Base-by-base conservation (phyloP, 2,888 invertebrate species). In the Xestia rhomboidea region DNA sequence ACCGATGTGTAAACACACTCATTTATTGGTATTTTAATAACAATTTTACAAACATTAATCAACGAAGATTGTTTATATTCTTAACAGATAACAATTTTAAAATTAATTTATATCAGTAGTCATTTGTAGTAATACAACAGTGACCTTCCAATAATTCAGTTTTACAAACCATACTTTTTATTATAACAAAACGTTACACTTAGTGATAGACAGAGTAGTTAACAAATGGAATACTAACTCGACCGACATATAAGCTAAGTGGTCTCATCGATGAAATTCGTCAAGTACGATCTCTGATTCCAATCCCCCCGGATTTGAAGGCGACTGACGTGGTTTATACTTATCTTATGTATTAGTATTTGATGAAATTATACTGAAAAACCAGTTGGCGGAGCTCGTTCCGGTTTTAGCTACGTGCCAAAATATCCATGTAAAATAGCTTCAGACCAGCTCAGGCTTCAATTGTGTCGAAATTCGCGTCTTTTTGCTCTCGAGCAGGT, bases 211-310 rank as follows among this genome's bases (percentile, higher is more conserved):
- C 15, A 51, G 73, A 62, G 13, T 63, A 77, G 24, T 49, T 76
- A 76, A 76, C 67, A 76, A 77, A 68, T 77, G 41, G 68, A 44
- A 62, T 67, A 75, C 41, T 30, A 67, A 62, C 18, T 30, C 46
- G 38, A 46, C 5, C n/a, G n/a, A 54, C 51, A n/a, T n/a, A n/a
- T n/a, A n/a, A 51, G 7, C 27, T 54, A 15, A 51, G 34, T 34
- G 51, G 34, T 73, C 64, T 38, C 63, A 76, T 44, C 27, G 34
- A 18, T 13, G 18, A 51, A 68, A 30, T 41, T 68, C 6, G 15
- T 73, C 21, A 7, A 62, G 5, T 27, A 27, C n/a, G 41, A 69
- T 44, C 13, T 15, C 21, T n/a, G n/a, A n/a, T n/a, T n/a, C n/a
- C n/a, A n/a, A n/a, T n/a, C n/a, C n/a, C n/a, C n/a, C n/a, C n/a